Conservation (phyloP, 2,113 vertebrate genomes). For the Ceuthmochares aereus region DNA sequence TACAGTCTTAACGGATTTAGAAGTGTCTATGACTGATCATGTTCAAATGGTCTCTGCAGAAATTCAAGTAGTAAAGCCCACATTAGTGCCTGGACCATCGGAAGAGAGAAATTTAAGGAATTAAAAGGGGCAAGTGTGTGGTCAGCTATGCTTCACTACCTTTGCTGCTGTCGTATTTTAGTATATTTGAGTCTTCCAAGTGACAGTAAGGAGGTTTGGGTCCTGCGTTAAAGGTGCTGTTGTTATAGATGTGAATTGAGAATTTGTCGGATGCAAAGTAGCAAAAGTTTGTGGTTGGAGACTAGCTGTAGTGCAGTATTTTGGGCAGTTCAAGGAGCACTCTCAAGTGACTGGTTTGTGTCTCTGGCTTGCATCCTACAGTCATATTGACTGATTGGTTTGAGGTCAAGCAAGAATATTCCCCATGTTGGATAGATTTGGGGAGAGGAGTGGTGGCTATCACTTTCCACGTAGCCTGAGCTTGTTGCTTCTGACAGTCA, state of each 20-base stretch:
- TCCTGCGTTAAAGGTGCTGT: not conserved
- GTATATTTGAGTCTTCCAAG: not conserved
- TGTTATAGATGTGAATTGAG: not conserved
- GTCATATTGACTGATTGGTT: accelerated
- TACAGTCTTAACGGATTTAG: not conserved
- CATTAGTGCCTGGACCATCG: not conserved
- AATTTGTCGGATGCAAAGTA: not conserved
- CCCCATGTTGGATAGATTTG: not conserved
- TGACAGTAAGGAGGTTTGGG: not conserved
- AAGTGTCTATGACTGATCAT: not conserved
- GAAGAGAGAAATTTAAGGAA: not conserved
- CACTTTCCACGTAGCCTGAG: not conserved
- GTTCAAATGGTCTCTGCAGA: not conserved
- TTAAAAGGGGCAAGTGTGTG: not conserved
- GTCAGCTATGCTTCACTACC: not conserved
- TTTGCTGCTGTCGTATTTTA: not conserved
- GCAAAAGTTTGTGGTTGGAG: not conserved
- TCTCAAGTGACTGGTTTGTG: not conserved
- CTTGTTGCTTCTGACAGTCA: not conserved
- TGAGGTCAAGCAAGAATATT: not conserved
- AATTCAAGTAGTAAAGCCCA: not conserved
- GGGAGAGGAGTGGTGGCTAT: not conserved
- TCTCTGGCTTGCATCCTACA: not conserved
- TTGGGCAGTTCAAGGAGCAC: too few relatives aligned
- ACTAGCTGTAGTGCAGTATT: not conserved